phyloP scores from a whole-genome alignment of 2,113 vertebrate species.

The Cygnus buccinator region DNA sequence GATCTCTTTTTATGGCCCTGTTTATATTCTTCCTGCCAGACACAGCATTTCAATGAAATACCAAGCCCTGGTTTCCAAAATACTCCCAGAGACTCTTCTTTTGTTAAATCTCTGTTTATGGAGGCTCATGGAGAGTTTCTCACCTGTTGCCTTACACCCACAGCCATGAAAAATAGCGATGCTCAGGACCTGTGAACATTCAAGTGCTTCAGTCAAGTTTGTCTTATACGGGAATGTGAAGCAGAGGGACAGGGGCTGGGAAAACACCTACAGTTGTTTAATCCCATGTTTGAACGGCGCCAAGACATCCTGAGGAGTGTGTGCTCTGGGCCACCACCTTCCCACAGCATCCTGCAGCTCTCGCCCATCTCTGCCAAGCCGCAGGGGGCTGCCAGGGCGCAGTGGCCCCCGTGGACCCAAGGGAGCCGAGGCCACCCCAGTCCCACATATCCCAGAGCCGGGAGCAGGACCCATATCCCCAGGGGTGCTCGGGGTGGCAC shows the following conservation, averaged over 20 bases:
- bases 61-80: neutral
- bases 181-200: neutral
- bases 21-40: neutral
- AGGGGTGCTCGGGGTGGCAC: no score
- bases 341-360: neutral
- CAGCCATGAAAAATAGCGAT: neutral
- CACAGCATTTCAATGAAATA: neutral
- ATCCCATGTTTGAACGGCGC: neutral
- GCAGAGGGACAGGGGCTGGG: neutral
- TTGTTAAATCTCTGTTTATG: neutral
- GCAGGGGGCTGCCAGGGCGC: neutral
- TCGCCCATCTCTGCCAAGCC: neutral
- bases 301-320: neutral
- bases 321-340: neutral
- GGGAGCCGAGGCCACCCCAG: neutral
- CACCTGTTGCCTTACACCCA: neutral
- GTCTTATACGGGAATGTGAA: neutral
- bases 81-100: neutral
- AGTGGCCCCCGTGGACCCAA: accelerated
- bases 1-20: neutral
- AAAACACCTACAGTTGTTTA: neutral
- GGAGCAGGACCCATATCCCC: neutral
- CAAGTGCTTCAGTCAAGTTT: neutral
- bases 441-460: neutral
- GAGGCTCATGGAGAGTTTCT: neutral